phyloP scores from a whole-genome alignment of 2,113 vertebrate species.

The Picathartes gymnocephalus region DNA sequence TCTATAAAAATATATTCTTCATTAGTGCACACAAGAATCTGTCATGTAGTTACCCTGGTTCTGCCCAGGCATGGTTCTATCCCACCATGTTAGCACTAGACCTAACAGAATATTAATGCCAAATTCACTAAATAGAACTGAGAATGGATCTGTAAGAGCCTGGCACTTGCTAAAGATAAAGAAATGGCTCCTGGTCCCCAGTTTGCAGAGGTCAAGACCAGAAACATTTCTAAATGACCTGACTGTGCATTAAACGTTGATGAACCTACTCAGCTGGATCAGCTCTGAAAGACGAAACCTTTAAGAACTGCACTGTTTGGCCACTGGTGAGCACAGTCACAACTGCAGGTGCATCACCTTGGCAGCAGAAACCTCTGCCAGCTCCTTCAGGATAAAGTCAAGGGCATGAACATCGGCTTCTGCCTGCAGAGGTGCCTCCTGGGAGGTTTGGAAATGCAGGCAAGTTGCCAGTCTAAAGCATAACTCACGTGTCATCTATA shows the following conservation, averaged over 20 bases:
- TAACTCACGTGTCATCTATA: not conserved
- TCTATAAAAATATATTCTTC: not conserved
- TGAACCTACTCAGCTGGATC: not conserved
- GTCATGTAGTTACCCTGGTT: not conserved
- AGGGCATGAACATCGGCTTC: not conserved
- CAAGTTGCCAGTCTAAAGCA: not conserved
- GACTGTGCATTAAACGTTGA: not conserved
- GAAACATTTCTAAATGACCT: not conserved
- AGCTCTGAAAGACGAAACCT: not conserved
- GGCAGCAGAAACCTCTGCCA: not conserved
- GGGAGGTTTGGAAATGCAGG: not conserved
- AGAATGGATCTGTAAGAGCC: not conserved
- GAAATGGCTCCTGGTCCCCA: not conserved
- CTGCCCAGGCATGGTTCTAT: not conserved
- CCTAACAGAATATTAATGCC: not conserved
- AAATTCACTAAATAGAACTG: not conserved
- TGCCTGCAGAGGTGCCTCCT: not conserved
- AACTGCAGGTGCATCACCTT: fast-evolving
- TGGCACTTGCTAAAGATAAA: not conserved
- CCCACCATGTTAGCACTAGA: not conserved
- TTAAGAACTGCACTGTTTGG: not conserved
- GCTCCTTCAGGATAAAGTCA: not conserved
- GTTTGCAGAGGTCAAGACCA: not conserved
- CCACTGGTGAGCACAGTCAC: not conserved
- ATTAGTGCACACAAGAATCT: not conserved